These are phyloP conservation scores for Leptobrachium leishanense DNA, from an alignment of 2,113 vertebrate species.

Conservation along the genomic window DNA sequence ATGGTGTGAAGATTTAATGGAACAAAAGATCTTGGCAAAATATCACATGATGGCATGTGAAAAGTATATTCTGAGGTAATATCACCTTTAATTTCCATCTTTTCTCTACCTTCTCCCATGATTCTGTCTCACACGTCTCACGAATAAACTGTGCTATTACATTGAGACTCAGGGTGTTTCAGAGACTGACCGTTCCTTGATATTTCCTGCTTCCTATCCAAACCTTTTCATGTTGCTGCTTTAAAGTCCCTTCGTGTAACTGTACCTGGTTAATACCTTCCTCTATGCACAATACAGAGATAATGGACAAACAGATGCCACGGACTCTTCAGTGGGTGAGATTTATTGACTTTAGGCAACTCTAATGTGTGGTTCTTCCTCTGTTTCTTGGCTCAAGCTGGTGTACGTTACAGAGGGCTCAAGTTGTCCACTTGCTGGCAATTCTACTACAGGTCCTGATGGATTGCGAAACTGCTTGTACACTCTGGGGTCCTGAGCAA, in stretches of 20 bases:
- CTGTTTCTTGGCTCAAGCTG: constrained; percentile 83
- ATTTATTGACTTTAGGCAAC: constrained; percentile 70
- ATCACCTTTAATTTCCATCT: constrained; percentile 42
- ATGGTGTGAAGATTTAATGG: constrained; percentile 48
- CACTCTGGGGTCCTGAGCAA: constrained; percentile 89
- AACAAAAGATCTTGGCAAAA: constrained; percentile 57
- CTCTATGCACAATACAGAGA: constrained; percentile 76
- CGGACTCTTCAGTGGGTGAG: constrained; percentile 57
- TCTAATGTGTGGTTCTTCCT: constrained; percentile 81
- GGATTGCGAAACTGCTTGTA: constrained; percentile 95
- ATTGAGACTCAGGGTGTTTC: constrained; percentile 50
- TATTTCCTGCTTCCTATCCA: constrained; percentile 51
- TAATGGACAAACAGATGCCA: constrained; percentile 63
- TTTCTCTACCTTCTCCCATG: constrained; percentile 23
- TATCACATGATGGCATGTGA: constrained; percentile 51
- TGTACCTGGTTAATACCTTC: constrained; percentile 75
- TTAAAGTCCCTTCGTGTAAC: constrained; percentile 64
- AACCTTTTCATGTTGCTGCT: constrained; percentile 72
- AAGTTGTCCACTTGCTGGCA: constrained; percentile 67
- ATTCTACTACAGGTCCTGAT: constrained; percentile 75
- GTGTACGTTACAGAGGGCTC: constrained; percentile 92
- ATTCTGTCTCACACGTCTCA: constrained; percentile 14
- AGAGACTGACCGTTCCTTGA: constrained; percentile 49
- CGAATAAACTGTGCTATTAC: constrained; percentile 47
- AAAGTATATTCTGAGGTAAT: constrained; percentile 55